Evolutionary conservation across 2,113 vertebrate species (phyloP).

Genomic region (Tragelaphus buxtoni): DNA sequence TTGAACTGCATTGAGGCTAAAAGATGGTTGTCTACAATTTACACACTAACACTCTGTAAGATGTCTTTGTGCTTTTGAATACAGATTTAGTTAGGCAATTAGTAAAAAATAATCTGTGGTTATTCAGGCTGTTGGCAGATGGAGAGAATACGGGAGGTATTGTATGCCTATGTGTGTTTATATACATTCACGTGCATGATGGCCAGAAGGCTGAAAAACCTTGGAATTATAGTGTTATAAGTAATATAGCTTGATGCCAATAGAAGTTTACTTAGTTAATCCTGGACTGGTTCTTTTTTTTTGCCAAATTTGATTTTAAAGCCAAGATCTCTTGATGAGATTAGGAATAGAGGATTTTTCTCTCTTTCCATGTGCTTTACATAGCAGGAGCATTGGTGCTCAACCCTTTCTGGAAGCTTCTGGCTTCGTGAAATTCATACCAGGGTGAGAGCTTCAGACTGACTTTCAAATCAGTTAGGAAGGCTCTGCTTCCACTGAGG

Average conservation of each 20-base stretch:
- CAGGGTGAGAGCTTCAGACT: background rate
- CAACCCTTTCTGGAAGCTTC: background rate
- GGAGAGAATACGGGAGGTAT: background rate
- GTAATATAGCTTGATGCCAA: background rate
- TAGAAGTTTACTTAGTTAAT: background rate
- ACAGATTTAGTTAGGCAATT: background rate
- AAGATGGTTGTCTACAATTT: background rate
- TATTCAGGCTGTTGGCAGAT: background rate
- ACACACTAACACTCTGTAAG: background rate
- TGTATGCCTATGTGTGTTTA: too few relatives aligned
- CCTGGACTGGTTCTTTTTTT: background rate
- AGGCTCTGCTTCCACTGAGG: background rate
- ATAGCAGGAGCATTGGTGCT: background rate
- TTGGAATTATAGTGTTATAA: background rate
- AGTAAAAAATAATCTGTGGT: background rate
- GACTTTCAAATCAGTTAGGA: background rate
- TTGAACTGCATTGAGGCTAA: background rate
- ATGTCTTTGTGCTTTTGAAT: background rate
- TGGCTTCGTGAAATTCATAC: background rate
- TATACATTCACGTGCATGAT: background rate
- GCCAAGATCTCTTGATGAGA: background rate
- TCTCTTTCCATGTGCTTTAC: background rate
- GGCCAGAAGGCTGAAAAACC: background rate
- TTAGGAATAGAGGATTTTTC: background rate
- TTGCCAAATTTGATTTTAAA: background rate